phyloP scores from a whole-genome alignment of 2,113 vertebrate species.

The Salvator merianae region DNA sequence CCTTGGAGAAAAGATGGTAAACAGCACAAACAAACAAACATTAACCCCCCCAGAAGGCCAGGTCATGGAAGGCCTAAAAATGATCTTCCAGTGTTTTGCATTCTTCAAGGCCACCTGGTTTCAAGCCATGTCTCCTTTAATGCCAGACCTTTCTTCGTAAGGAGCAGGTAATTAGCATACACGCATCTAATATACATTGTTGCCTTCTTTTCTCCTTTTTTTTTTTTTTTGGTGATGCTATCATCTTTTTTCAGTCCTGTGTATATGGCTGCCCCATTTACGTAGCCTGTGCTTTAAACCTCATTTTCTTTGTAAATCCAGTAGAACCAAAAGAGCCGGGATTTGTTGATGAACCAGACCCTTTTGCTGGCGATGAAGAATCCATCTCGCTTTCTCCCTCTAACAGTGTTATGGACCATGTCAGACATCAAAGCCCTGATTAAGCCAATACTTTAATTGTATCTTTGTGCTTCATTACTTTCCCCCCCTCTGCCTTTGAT shows the following conservation, averaged over 20 bases:
- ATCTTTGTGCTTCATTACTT: slow-evolving; percentile 78
- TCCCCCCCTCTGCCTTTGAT: slow-evolving; percentile 79
- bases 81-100: too few relatives aligned
- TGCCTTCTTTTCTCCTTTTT: not conserved
- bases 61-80: too few relatives aligned
- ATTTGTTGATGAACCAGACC: slow-evolving; percentile 55
- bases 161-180: too few relatives aligned
- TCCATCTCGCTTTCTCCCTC: slow-evolving; percentile 26
- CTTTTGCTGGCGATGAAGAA: slow-evolving; percentile 45
- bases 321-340: not conserved
- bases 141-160: too few relatives aligned
- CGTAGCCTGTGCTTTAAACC: not conserved
- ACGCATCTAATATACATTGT: not conserved
- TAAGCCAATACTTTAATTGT: slow-evolving; percentile 82
- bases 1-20: too few relatives aligned
- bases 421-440: slow-evolving; percentile 85
- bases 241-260: too few relatives aligned
- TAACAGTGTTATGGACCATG: slow-evolving; percentile 73
- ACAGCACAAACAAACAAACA: too few relatives aligned
- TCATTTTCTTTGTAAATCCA: not conserved
- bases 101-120: too few relatives aligned
- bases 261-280: not conserved
- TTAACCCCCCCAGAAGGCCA: too few relatives aligned
- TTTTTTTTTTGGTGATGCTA: not conserved
- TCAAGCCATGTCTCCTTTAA: too few relatives aligned